A percentile compares a stretch with the other conserved stretches of the same genome.
phyloP scores from a whole-genome alignment of 2,113 vertebrate species.

The Bubalus kerabau region DNA sequence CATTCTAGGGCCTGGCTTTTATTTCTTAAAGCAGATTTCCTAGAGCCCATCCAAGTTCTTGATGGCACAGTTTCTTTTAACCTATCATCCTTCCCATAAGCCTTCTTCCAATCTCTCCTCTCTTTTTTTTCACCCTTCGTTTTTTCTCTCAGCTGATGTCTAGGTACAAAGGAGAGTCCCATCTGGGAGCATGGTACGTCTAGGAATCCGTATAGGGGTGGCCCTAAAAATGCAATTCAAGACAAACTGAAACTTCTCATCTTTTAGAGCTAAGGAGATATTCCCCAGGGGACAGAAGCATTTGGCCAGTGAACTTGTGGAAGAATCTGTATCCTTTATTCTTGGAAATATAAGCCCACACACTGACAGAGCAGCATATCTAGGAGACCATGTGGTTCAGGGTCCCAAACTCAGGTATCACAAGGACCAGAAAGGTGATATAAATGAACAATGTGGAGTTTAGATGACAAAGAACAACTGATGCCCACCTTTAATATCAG shows the following conservation, averaged over 20 bases:
- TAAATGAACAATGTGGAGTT: not conserved
- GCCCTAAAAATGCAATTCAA: not conserved
- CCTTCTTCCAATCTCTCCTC: not conserved
- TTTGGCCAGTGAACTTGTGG: not conserved
- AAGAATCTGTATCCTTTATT: not conserved
- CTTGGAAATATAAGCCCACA: not conserved
- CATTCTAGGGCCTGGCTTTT: not conserved
- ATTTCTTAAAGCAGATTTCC: constrained; percentile 17
- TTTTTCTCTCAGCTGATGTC: not conserved
- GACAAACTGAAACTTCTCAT: not conserved
- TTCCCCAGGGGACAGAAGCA: not conserved
- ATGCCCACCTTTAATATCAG: too few species aligned
- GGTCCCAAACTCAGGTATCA: not conserved
- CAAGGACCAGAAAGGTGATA: not conserved
- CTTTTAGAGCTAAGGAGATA: not conserved
- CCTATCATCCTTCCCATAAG: not conserved
- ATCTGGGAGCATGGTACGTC: not conserved
- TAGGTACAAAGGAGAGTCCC: not conserved
- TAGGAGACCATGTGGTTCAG: not conserved
- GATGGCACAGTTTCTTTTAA: not conserved
- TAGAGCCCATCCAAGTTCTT: not conserved
- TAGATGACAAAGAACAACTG: not conserved
- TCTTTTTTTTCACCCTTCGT: not conserved
- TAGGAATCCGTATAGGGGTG: not conserved
- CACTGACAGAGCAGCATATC: not conserved